Percentiles rank a stretch among this genome's conserved stretches.
These are phyloP conservation scores for Scaptomyza hsui DNA, from an alignment of 1,140 invertebrate genomes.

Conservation along the genomic window DNA sequence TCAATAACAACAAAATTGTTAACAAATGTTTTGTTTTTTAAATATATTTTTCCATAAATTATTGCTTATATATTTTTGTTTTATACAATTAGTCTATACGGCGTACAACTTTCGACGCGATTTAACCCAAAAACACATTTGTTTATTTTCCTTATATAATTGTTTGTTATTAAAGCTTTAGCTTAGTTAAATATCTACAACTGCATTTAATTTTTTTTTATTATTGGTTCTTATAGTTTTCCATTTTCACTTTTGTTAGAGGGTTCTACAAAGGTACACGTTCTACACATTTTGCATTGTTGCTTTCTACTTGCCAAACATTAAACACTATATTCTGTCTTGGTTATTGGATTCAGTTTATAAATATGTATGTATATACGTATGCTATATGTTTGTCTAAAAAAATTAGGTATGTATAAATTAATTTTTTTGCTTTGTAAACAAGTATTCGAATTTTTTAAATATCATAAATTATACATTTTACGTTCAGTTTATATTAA, in stretches of 20 bases:
- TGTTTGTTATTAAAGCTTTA: slow-evolving; percentile 17
- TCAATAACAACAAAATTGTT: not conserved
- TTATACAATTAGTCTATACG: slow-evolving; percentile 74
- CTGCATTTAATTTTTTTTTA: slow-evolving; percentile 1
- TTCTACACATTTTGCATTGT: slow-evolving; percentile 22
- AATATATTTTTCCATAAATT: slow-evolving; percentile 74
- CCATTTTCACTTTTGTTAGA: slow-evolving; percentile 3
- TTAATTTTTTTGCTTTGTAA: slow-evolving; percentile 12
- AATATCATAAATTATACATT: slow-evolving; percentile 40
- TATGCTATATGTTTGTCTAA: slow-evolving; percentile 34
- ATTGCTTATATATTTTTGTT: slow-evolving; percentile 72
- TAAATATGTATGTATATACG: slow-evolving; percentile 22
- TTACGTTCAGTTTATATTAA: slow-evolving; percentile 10
- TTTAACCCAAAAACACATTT: slow-evolving; percentile 43
- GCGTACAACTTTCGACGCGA: slow-evolving; percentile 31
- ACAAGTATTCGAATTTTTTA: slow-evolving; percentile 55
- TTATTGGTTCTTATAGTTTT: slow-evolving; percentile 22
- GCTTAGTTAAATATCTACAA: slow-evolving; percentile 32
- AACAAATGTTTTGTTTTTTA: slow-evolving; percentile 12
- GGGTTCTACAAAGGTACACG: slow-evolving; percentile 41
- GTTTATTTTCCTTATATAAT: slow-evolving; percentile 41
- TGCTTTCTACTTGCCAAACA: slow-evolving; percentile 7
- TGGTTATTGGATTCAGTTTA: slow-evolving; percentile 18
- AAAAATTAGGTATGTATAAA: slow-evolving; percentile 30
- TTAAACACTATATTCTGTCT: slow-evolving; percentile 26